phyloP scores from a whole-genome alignment of 2,113 vertebrate species.

The Aplodontia rufa region DNA sequence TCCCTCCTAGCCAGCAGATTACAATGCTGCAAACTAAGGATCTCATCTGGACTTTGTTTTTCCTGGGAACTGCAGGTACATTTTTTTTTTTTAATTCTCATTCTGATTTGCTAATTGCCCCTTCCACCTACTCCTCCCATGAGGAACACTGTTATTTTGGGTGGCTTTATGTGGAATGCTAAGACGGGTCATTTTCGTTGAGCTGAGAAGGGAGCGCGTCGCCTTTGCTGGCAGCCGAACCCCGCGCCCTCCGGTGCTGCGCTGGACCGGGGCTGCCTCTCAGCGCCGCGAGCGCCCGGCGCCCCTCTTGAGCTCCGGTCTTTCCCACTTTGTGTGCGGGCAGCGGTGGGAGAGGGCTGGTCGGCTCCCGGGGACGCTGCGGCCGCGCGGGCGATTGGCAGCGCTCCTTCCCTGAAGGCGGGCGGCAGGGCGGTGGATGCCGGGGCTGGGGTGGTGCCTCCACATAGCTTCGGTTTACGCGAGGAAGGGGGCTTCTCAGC shows the following conservation, averaged over 20 bases:
- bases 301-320: conserved; percentile 31
- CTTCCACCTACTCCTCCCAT: background rate
- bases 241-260: conserved; percentile 47
- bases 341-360: background rate
- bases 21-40: conserved; percentile 91
- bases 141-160: conserved; percentile 24
- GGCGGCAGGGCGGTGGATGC: conserved; percentile 34
- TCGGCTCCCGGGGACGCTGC: background rate
- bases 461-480: background rate
- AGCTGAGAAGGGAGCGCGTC: conserved; percentile 26
- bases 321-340: conserved; percentile 59
- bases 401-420: conserved; percentile 51
- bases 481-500: conserved; percentile 49
- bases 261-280: background rate
- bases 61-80: conserved; percentile 93
- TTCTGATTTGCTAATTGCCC: background rate
- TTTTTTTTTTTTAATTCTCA: background rate
- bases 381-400: background rate
- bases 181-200: conserved; percentile 4
- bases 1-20: conserved; percentile 82
- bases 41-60: conserved; percentile 90
- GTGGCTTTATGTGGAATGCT: background rate
- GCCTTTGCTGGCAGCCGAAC: conserved; percentile 29
- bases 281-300: background rate
- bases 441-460: background rate